Conservation (phyloP, 2,888 invertebrate species). For the Drosophila rubida region DNA sequence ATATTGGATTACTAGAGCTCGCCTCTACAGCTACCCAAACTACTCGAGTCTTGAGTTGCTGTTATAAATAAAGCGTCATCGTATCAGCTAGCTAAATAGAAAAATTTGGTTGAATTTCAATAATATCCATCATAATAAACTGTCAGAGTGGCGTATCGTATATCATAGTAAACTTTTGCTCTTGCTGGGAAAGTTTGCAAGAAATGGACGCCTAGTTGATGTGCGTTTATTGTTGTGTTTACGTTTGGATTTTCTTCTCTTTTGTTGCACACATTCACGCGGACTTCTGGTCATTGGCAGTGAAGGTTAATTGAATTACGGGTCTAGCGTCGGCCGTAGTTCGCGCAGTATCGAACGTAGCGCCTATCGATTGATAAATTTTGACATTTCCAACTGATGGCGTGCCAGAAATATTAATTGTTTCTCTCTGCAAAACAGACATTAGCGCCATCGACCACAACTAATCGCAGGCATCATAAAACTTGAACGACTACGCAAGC, state of each 20-base stretch:
- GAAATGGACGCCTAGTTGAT: conserved; percentile 9
- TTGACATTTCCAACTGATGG: background rate
- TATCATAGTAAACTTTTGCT: conserved; percentile 3
- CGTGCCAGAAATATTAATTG: conserved; percentile 25
- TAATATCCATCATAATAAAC: conserved; percentile 11
- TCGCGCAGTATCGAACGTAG: conserved; percentile 34
- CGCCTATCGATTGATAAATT: conserved; percentile 44
- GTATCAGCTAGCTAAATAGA: background rate
- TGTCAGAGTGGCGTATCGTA: conserved; percentile 1
- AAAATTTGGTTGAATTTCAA: conserved; percentile 18
- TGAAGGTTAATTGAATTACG: conserved; percentile 78
- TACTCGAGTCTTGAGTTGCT: background rate
- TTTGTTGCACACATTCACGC: conserved; percentile 2
- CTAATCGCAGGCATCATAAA: conserved; percentile 20
- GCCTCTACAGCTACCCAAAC: background rate
- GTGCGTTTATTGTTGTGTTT: conserved; percentile 47
- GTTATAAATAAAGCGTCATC: background rate
- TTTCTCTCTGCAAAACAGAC: conserved; percentile 8
- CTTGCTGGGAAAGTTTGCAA: conserved; percentile 1
- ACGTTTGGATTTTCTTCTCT: conserved; percentile 37
- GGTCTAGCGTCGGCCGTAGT: conserved; percentile 13
- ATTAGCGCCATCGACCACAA: conserved; percentile 16
- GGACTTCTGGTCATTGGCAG: conserved; percentile 46
- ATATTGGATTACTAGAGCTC: no score
- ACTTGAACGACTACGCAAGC: background rate